Base-by-base conservation (phyloP, 2,888 invertebrate species). In the Crioceris asparagi region DNA sequence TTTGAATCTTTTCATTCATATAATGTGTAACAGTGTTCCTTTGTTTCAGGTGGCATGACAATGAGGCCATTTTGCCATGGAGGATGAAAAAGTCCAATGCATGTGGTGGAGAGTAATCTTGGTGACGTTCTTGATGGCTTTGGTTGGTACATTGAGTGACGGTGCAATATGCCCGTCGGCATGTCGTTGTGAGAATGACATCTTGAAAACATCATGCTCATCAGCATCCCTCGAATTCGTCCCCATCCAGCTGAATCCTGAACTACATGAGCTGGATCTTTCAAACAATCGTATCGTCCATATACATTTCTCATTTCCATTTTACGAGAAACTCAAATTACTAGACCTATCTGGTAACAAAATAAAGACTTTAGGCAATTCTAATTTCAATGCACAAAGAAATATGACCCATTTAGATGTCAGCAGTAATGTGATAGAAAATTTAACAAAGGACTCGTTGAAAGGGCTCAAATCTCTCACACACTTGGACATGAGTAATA, bases 191-290 rank as follows among this genome's bases (percentile, higher is more conserved):
- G 77, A 82, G 69, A 78, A 79, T 59, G 86, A 88, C 61, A 76
- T 80, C 35, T 74, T 84, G 46, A 75, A 75, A 40, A 82, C 83
- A 17, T 75, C 78, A 47, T 90, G 90, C 63, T 77, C 79, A 48
- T 76, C 77, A 55, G 84, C 85, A 36, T 76, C 75, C 43, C 74
- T 90, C 48, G 85, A 85, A 60, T 81, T 85, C 52, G 83, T 90
- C 36, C 90, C 90, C 42, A 87, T 88, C 52, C 87, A 87, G 59
- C 72, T 90, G 49, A 90, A 90, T 64, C 92, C 92, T 26, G 85
- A 85, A 60, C 77, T 86, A 33, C 77, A 77, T 35, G 77, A 80
- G 64, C 80, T 92, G 57, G 83, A 84, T 59, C 75, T 92, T 39
- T 80, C 82, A n/a, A 74, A 79, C 59, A 92, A 92, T 64, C 76